Evolutionary conservation across 2,888 invertebrate genomes (phyloP).

Genomic region (Lymantria dispar): DNA sequence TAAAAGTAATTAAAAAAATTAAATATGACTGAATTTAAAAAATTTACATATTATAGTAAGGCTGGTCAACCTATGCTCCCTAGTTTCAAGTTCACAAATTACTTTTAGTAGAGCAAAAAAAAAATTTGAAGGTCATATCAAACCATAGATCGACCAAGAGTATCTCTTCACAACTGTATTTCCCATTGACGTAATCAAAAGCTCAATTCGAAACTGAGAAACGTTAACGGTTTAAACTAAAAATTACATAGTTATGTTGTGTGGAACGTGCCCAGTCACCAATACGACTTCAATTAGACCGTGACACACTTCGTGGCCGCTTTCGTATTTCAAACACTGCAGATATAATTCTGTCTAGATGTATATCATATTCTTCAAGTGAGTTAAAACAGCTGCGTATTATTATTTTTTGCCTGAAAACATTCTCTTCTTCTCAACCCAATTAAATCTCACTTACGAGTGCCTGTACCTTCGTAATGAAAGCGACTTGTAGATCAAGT

Average conservation of each 20-base stretch:
- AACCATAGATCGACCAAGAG: no score
- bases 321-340: conserved; percentile 56
- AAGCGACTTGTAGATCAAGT: no score
- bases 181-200: conserved; percentile 10
- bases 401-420: not conserved
- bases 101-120: no score
- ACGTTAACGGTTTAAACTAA: conserved; percentile 40
- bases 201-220: conserved; percentile 19
- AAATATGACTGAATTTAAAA: no score
- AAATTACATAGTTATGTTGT: conserved; percentile 56
- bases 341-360: conserved; percentile 17
- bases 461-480: no score
- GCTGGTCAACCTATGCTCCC: no score
- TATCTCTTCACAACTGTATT: not conserved
- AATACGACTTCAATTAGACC: conserved; percentile 67
- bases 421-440: not conserved
- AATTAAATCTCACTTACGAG: no score
- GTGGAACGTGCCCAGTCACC: conserved; percentile 60
- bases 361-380: conserved; percentile 23
- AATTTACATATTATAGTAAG: no score
- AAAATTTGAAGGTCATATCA: no score
- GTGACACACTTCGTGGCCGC: conserved; percentile 67
- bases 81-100: no score
- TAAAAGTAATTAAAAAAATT: no score
- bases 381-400: not conserved